Evolutionary conservation across 2,797 vertebrate species (phyloP).

Genomic region (Phaenicophaeus curvirostris): DNA sequence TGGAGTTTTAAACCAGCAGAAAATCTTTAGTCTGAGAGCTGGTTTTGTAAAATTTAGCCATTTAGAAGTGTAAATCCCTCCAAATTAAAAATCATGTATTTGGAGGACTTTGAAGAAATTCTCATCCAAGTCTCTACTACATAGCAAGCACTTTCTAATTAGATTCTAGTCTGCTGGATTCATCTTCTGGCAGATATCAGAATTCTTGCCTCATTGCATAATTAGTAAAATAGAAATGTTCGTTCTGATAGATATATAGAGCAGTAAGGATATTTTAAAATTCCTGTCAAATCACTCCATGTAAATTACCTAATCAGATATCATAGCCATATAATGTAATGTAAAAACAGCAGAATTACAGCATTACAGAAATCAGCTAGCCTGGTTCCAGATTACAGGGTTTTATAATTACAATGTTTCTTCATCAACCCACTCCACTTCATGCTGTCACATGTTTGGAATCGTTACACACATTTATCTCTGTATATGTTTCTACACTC

Average conservation of each 20-base stretch:
- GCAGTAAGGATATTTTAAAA: constrained; percentile 38
- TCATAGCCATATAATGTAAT: constrained; percentile 39
- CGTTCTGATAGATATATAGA: constrained; percentile 43
- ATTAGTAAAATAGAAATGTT: constrained; percentile 43
- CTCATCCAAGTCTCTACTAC: not conserved
- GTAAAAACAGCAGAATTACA: constrained; percentile 49
- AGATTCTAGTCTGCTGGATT: constrained; percentile 4
- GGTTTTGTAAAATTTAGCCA: not conserved
- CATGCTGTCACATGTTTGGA: not conserved
- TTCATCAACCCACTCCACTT: constrained; percentile 28
- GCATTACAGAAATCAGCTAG: constrained; percentile 35
- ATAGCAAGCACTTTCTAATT: constrained; percentile 8
- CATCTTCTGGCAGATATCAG: not conserved
- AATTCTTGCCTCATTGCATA: constrained; percentile 25
- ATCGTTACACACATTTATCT: not conserved
- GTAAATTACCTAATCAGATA: constrained; percentile 64
- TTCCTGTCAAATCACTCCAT: constrained; percentile 46
- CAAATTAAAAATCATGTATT: not conserved
- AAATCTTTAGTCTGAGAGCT: not conserved
- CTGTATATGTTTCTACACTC: not conserved
- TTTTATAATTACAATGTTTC: constrained; percentile 39
- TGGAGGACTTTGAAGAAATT: not conserved
- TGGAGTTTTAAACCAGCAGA: not conserved
- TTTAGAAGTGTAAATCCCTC: not conserved
- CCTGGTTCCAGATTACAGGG: constrained; percentile 29